Conservation (phyloP, 2,888 invertebrate genomes). For the Drosophila nigricruria region DNA sequence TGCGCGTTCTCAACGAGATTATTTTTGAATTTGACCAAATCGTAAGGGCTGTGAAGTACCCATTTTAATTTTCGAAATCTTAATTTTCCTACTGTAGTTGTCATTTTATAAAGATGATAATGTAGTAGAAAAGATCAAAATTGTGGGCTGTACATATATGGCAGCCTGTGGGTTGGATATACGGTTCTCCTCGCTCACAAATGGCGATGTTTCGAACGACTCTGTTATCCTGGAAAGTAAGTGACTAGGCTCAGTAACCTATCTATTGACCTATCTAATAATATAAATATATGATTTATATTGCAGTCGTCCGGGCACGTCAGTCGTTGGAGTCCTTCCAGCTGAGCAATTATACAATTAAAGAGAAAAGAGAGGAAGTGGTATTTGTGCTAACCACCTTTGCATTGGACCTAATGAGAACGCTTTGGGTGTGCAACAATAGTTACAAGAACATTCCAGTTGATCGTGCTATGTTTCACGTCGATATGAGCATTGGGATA, state of each 20-base stretch:
- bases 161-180: conserved; percentile 96
- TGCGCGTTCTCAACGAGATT: conserved; percentile 93
- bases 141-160: conserved; percentile 98
- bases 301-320: conserved; percentile 26
- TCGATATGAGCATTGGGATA: conserved; percentile 88
- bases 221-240: conserved; percentile 32
- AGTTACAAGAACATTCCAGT: conserved; percentile 85
- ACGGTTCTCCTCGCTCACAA: conserved; percentile 86
- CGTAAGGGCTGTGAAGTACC: conserved; percentile 82
- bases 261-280: neutral
- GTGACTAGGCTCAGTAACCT: neutral
- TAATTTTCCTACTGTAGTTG: conserved; percentile 18
- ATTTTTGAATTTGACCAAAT: conserved; percentile 95
- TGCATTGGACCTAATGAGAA: conserved; percentile 87
- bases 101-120: conserved; percentile 86
- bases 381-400: conserved; percentile 88
- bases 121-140: conserved; percentile 97
- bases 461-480: conserved; percentile 21
- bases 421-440: conserved; percentile 87
- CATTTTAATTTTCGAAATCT: neutral
- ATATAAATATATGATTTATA: neutral
- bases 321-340: neutral
- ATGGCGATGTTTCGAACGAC: neutral
- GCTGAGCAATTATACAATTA: neutral
- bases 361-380: conserved; percentile 80